A percentile compares a stretch with the other conserved stretches of the same genome.
Conservation (phyloP, 2,797 vertebrate species). For the Pseudochromis fuscus region DNA sequence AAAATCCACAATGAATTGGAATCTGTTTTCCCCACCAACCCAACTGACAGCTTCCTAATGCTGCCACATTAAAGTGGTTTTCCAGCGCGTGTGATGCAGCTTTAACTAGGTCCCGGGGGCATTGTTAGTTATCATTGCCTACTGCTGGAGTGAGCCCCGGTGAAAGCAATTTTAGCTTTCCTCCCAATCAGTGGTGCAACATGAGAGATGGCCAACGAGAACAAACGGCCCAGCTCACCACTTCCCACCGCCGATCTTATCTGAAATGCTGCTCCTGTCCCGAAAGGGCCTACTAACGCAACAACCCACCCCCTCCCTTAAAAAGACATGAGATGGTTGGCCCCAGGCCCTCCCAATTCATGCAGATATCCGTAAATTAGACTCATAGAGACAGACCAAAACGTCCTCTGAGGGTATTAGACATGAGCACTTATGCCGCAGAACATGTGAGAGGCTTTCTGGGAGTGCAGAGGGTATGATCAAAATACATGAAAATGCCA, state of each 20-base stretch:
- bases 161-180: conserved; percentile 90
- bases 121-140: conserved; percentile 97
- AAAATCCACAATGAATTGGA: conserved; percentile 81
- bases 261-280: conserved; percentile 80
- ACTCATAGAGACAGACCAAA: conserved; percentile 82
- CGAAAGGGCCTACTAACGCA: conserved; percentile 79
- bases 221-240: conserved; percentile 84
- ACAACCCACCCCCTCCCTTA: conserved; percentile 65
- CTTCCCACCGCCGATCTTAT: conserved; percentile 84
- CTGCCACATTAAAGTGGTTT: conserved; percentile 94
- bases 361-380: conserved; percentile 86
- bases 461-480: conserved; percentile 71
- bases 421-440: conserved; percentile 76
- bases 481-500: conserved; percentile 82
- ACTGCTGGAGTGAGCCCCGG: conserved; percentile 87
- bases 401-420: conserved; percentile 81
- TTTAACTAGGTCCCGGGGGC: conserved; percentile 96
- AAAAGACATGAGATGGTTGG: conserved; percentile 81
- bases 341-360: conserved; percentile 81
- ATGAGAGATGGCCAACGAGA: conserved; percentile 86
- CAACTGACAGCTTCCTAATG: conserved; percentile 92
- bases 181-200: conserved; percentile 88
- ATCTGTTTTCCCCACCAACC: conserved; percentile 87
- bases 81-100: conserved; percentile 87
- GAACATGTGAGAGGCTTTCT: conserved; percentile 77